Evolutionary conservation across 92 coral and sea anemone species (phyloP), one percentile per base, ranked within the genome.

Genomic region (Porites evermanni): DNA sequence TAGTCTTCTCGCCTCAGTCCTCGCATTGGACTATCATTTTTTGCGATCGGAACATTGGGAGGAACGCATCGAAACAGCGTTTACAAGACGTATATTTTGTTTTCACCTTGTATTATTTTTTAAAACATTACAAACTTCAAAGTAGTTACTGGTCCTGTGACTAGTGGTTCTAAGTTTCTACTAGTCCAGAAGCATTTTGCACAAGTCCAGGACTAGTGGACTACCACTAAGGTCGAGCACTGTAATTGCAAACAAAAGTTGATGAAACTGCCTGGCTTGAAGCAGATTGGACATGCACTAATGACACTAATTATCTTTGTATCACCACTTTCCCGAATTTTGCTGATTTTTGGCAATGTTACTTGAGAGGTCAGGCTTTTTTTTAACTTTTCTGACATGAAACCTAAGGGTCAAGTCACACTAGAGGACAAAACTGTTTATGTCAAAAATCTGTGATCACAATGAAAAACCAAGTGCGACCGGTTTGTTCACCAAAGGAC

Each of bases 81-180:
- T 74, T 54, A 74, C 61, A 74, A 74, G 78, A 74, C 32, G 78
- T 74, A 26, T 24, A 70, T 53, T 74, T 74, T 72, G 78, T 74
- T 74, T 74, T 74, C n/a, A 74, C 63, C 64, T 74, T 54, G 60
- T 53, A 74, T 74, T 74, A 29, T n/a, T 72, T 74, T 74, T 74
- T 72, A 14, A 14, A 74, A 74, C 78, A 50, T 74, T 74, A 17
- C 78, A 74, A 59, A 68, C 68, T 80, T 56, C 77, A 67, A 80
- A 80, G 75, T 61, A 63, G 74, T 61, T 68, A 83, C 87, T 83
- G 56, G 86, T 72, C 86, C 79, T 68, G 78, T 82, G 86, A 60
- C 65, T 82, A 29, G 79, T 70, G 75, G 86, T 82, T 82, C 86
- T 71, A 63, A 52, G 73, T 50, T 82, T 82, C 44, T 61, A 82